Evolutionary conservation across 30 jellyfish, hydroid and myxozoan species (phyloP).

Genomic region (Aurelia sp.): DNA sequence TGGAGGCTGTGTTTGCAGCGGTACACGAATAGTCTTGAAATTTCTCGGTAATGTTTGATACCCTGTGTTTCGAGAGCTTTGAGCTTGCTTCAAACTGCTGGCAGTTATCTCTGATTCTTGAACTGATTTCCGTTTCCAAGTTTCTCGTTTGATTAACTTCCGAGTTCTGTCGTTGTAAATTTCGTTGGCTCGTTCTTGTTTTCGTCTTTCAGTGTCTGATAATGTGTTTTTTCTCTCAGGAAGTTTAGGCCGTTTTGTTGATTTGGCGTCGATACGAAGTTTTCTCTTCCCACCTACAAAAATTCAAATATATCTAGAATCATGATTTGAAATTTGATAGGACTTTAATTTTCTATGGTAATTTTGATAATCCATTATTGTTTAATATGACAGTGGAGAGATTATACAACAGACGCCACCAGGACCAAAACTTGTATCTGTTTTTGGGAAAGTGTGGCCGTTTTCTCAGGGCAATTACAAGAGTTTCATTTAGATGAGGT

Average conservation of each 20-base stretch:
- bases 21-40: conserved; percentile 70
- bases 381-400: too few species aligned
- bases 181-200: conserved; percentile 5
- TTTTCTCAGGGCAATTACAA: too few species aligned
- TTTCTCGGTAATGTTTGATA: conserved; percentile 56
- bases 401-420: too few species aligned
- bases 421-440: too few species aligned
- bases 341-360: too few species aligned
- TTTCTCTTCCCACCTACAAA: not conserved
- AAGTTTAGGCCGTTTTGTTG: conserved; percentile 27
- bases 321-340: too few species aligned
- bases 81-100: not conserved
- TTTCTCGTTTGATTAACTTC: conserved; percentile 12
- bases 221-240: not conserved
- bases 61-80: conserved; percentile 21
- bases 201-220: not conserved
- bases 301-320: too few species aligned
- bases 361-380: too few species aligned
- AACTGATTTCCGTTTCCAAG: not conserved
- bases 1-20: conserved; percentile 42
- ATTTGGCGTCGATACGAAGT: conserved; percentile 55
- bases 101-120: conserved; percentile 14
- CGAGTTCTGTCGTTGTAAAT: conserved; percentile 45
- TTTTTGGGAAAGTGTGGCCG: too few species aligned
- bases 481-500: too few species aligned